A percentile compares a stretch with the other conserved stretches of the same genome.
phyloP scores from a whole-genome alignment of 2,113 vertebrate species.

The Rhinichthys klamathensis region DNA sequence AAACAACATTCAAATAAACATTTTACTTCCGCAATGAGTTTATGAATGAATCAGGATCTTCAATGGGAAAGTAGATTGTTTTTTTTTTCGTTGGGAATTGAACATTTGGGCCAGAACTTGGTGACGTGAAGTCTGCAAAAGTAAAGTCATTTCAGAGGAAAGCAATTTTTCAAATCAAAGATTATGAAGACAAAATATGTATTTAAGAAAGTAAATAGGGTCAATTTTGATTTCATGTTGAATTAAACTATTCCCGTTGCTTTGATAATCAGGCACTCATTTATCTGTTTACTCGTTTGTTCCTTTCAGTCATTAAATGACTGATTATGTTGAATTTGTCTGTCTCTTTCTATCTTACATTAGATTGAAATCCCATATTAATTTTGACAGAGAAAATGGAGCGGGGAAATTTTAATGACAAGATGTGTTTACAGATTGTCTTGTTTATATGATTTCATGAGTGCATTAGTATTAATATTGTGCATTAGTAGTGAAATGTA shows the following conservation, averaged over 20 bases:
- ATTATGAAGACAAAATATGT: neutral
- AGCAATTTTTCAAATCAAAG: neutral
- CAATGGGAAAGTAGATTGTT: neutral
- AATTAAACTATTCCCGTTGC: neutral
- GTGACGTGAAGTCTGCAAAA: neutral
- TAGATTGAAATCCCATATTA: conserved; percentile 1
- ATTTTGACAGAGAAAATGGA: conserved; percentile 3
- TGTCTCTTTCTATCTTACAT: neutral
- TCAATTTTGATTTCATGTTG: neutral
- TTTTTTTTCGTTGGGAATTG: neutral
- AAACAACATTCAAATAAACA: neutral
- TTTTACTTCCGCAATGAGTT: neutral
- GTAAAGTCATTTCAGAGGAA: neutral
- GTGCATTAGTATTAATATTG: neutral
- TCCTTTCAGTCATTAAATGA: neutral
- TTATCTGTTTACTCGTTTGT: neutral
- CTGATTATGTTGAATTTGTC: conserved; percentile 2
- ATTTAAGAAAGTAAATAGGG: neutral
- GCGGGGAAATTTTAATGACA: neutral
- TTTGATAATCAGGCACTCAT: neutral
- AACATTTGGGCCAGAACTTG: neutral
- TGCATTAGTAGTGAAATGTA: neutral
- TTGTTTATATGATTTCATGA: conserved; percentile 24
- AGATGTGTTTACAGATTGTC: conserved; percentile 17
- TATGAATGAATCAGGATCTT: neutral